Evolutionary conservation across 1,140 invertebrate genomes (phyloP), one percentile per base, ranked within the genome.

Genomic region (Globodera ellingtonae): DNA sequence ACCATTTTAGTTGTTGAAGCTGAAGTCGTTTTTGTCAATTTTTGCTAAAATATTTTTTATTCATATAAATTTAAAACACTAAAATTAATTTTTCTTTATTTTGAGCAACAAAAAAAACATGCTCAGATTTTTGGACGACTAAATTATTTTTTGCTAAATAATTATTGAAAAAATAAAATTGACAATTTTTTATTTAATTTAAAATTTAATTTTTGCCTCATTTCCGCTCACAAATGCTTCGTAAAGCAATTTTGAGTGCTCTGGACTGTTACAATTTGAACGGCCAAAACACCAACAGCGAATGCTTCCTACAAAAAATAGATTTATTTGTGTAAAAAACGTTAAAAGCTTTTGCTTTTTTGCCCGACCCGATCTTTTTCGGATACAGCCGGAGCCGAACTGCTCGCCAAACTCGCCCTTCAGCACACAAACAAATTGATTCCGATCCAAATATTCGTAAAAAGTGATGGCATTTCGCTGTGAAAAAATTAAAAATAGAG

Each of bases 351-450:
- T 18, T 35, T 65, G n/a, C 50, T 79, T 18, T 15, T 75, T 13
- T 75, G 15, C 24, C 5, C 10, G 18, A 85, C 83, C 85, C 21
- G 72, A 70, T 72, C 73, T 62, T 62, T 84, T 84, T 66, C 77
- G n/a, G 3, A 73, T 9, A 75, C 84, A 85, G 44, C 83, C 83
- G 74, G 83, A 81, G 8, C 52, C 44, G 56, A 80, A 44, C 24
- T 82, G 72, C n/a, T 62, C 67, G 15, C 78, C 79, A 66, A 77
- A 85, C 71, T 85, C 84, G 21, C 82, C 71, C 35, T 80, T 84
- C 4, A 85, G 35, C 15, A 85, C 83, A 72, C 84, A 85, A 46
- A 81, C 84, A 66, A 86, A 85, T 48, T 85, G 85, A 56, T 85
- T 85, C 9, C 84, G 80, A 62, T 85, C 84, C 72, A 82, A 86